These are phyloP conservation scores for Rhopalosiphum maidis DNA, from an alignment of 1,140 invertebrate genomes.

Conservation along the genomic window DNA sequence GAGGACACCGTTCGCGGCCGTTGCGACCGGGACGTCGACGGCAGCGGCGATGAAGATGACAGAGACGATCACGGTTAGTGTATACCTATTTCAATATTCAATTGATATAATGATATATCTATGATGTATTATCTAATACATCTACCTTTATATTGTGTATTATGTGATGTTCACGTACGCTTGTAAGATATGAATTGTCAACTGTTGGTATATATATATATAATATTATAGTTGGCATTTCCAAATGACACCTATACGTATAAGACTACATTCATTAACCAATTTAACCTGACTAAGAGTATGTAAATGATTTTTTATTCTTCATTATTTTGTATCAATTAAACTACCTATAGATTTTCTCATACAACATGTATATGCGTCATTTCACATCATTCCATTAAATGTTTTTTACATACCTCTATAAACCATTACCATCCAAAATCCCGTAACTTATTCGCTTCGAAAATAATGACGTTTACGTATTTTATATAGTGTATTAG, in stretches of 20 bases:
- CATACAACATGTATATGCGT: not conserved
- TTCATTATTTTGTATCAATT: not conserved
- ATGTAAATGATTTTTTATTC: not conserved
- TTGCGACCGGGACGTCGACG: not conserved
- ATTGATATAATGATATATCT: too few species aligned
- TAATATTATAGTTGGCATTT: too few species aligned
- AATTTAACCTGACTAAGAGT: not conserved
- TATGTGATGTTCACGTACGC: too few species aligned
- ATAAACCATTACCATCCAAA: too few species aligned
- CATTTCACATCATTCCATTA: not conserved
- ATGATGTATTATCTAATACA: too few species aligned
- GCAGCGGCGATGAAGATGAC: not conserved
- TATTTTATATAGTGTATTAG: not conserved
- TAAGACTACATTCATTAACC: too few species aligned
- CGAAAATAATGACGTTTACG: not conserved
- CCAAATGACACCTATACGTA: too few species aligned
- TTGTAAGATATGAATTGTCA: too few species aligned
- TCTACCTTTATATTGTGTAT: too few species aligned
- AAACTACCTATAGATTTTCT: too few species aligned
- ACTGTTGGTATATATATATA: too few species aligned
- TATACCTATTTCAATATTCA: not conserved
- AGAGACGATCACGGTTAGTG: not conserved
- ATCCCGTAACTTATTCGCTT: not conserved
- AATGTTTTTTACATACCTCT: not conserved
- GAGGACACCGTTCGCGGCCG: slow-evolving; percentile 47